A percentile compares a stretch with the other conserved stretches of the same genome.
Conservation (phyloP, 2,113 vertebrate genomes). For the Crotalus viridis region DNA sequence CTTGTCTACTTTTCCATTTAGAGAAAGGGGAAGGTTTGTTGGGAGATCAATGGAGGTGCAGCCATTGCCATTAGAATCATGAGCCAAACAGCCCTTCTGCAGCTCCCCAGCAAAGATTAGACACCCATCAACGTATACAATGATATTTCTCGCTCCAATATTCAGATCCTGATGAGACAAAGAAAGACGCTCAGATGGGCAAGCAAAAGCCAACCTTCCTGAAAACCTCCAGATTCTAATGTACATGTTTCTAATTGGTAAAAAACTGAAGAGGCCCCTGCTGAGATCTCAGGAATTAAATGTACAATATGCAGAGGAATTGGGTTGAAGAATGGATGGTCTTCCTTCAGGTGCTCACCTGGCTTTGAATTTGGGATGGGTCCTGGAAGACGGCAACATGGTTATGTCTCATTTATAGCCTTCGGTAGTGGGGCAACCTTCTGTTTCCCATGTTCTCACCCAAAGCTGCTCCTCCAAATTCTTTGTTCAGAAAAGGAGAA, state of each 20-base stretch:
- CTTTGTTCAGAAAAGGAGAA: background rate
- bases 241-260: background rate
- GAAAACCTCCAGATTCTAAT: background rate
- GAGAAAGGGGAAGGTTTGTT: background rate
- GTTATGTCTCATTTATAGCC: background rate
- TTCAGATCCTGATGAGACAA: slow-evolving; percentile 80
- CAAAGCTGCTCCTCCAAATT: background rate
- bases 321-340: background rate
- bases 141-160: slow-evolving; percentile 82
- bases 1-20: background rate
- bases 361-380: background rate
- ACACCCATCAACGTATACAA: slow-evolving; percentile 85
- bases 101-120: slow-evolving; percentile 86
- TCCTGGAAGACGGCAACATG: background rate
- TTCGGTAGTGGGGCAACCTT: background rate
- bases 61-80: slow-evolving; percentile 71
- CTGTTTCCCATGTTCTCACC: background rate
- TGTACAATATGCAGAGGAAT: background rate
- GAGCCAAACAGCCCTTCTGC: slow-evolving; percentile 79
- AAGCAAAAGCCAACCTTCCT: background rate
- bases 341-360: background rate
- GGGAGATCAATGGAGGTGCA: slow-evolving; percentile 71
- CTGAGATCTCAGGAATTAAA: background rate
- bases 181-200: background rate
- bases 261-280: background rate